Base-by-base conservation (phyloP, 2,888 invertebrate species). In the Hypomecis punctinalis region DNA sequence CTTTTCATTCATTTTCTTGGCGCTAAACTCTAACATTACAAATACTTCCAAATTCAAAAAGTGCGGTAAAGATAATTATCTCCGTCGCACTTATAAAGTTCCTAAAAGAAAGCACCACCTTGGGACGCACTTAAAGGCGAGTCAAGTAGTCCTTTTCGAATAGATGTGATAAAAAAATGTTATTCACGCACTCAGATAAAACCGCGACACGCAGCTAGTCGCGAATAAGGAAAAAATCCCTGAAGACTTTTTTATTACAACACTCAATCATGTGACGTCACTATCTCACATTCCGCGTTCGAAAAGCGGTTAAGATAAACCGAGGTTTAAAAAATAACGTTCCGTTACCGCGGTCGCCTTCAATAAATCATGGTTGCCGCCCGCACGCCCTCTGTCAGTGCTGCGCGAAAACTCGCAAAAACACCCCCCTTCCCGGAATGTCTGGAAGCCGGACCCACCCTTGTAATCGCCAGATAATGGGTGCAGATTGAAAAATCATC, bases 381-480 rank as follows among this genome's bases (percentile, higher is more conserved):
- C 82, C 76, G 75, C 78, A 73, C 79, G 69, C 79, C 82, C 80
- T 80, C 77, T 82, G 81, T 82, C 81, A 77, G 75, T 77, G 78
- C 71, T 73, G 74, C 74, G 76, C 76, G 77, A 76, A 76, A 78
- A 78, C 74, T 75, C 77, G 79, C 82, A 84, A 84, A 83, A 91
- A 90, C 89, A 85, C 84, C 85, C 87, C 85, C 80, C 84, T 85
- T 86, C 61, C 85, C 80, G 83, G 87, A 86, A 85, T 84, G 88
- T 89, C 89, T 85, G 85, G 68, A 60, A 71, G 65, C 71, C 67
- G 68, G 86, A 82, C 83, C 86, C 88, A 88, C 91, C 91, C 90
- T 88, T 88, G 89, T 91, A 91, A 91, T 91, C 89, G 87, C 82
- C 84, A 86, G 89, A 91, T 91, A 91, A 91, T 91, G 89, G 88